Evolutionary conservation across 2,797 vertebrate species (phyloP), one percentile per base, ranked within the genome.

Genomic region (Benthosema pterotum): DNA sequence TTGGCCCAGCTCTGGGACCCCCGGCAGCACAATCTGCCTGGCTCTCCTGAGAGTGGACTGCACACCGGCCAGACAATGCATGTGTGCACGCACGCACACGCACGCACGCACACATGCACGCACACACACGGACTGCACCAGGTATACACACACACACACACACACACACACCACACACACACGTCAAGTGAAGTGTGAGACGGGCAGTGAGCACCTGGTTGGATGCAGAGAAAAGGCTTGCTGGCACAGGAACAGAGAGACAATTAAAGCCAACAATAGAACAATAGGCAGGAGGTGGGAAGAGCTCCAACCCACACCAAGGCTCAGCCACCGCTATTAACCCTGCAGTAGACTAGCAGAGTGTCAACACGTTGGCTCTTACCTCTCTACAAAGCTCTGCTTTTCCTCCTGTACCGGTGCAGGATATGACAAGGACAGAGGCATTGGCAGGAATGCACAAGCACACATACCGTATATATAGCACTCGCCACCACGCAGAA

Each of bases 191-290:
- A 57, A 48, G 38, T 57, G 64, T 54, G 57, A 54, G 59, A 69
- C 48, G 48, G 52, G 58, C 50, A 58, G 62, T 52, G 58, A 62
- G 71, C 65, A 79, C 70, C 74, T 70, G 67, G 76, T 65, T 64
- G 61, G 52, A 57, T 47, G 59, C 56, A 56, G 38, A 60, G 74
- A 60, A 57, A 71, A 65, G 61, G 69, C 58, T 68, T 55, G 58
- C 54, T 72, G 74, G 75, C 69, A 42, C 60, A 66, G 81, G 71
- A 79, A 78, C 71, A 63, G 57, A 68, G 60, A 71, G 60, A 63
- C 73, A 81, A 84, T 83, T 85, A 77, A 74, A 83, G 57, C 48
- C 60, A 63, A 81, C 81, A 81, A 77, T 72, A 69, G 76, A 69
- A 83, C 63, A 74, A 83, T 57, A 65, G 25, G 4, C n/a, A 43